Conservation (phyloP, 1,140 invertebrate species). For the Rhizoglyphus robini region DNA sequence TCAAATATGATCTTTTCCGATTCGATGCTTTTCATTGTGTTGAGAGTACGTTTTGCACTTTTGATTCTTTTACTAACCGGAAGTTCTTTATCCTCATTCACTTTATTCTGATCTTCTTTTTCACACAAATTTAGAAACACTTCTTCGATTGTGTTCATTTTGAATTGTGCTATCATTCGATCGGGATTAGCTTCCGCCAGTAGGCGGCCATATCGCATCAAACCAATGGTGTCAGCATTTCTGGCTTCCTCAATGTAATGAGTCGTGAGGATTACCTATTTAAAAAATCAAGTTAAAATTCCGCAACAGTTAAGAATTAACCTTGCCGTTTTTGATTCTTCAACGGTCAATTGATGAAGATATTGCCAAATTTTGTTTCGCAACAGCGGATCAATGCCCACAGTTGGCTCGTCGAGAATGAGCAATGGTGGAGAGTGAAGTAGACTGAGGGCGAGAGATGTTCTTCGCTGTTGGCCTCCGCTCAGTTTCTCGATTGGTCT, state of each 20-base stretch:
- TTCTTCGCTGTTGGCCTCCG: slow-evolving; percentile 78
- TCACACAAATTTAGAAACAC: slow-evolving; percentile 63
- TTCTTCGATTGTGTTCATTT: slow-evolving; percentile 51
- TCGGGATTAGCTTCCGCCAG: slow-evolving; percentile 33
- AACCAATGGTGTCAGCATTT: slow-evolving; percentile 32
- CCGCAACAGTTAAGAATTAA: not conserved
- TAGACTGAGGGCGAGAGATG: slow-evolving; percentile 77
- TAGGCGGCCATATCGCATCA: slow-evolving; percentile 35
- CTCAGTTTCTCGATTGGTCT: slow-evolving; percentile 35
- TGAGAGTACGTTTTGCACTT: not conserved
- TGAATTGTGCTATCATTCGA: slow-evolving; percentile 28
- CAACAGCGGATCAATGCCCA: slow-evolving; percentile 16
- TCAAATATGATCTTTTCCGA: not conserved
- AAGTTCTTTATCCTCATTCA: not conserved
- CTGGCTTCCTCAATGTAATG: slow-evolving; percentile 38
- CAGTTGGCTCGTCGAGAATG: slow-evolving; percentile 37
- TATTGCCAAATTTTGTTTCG: not conserved
- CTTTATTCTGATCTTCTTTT: not conserved
- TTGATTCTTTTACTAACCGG: not conserved
- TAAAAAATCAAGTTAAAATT: not conserved
- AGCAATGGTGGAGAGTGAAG: slow-evolving; percentile 61
- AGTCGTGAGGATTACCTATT: slow-evolving; percentile 36
- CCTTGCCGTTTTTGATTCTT: not conserved
- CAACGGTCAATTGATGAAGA: not conserved
- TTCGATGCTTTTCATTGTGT: not conserved